Evolutionary conservation across 30 jellyfish, hydroid and myxozoan genomes (phyloP), one percentile per base, ranked within the genome.

Genomic region (Sanderia malayensis): DNA sequence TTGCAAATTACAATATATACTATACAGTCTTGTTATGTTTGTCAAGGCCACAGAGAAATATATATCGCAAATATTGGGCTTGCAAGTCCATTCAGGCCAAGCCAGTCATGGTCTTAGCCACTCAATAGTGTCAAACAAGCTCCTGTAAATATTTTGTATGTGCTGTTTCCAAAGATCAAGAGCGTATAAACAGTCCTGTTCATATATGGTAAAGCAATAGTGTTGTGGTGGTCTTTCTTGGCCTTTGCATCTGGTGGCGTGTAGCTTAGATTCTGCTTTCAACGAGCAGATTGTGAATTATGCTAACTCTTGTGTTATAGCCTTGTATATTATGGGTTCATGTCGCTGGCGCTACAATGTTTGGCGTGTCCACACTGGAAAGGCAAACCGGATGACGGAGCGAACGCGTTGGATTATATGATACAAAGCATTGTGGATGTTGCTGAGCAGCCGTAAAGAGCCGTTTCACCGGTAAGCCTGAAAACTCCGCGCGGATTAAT

Each of bases 81-180:
- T 45, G 69, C 57, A 19, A 26, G 44, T 10, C 81, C 63, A 78
- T 65, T 78, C 59, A 65, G 33, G 24, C 58, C 62, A 66, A 33
- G 82, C 80, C 66, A 61, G 75, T 4, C 21, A 31, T 31, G 67
- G 78, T 68, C 58, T 78, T 44, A 34, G 62, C 77, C 67, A 60
- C 94, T 82, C 94, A 60, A 82, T 70, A 65, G 74, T 31, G 80
- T 47, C 26, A 46, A 41, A 81, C 80, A 71, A 30, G 62, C 77
- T 63, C 86, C 61, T 23, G 94, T 62, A 71, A 82, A 82, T 82
- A 82, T 82, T 82, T 61, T 80, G 22, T 32, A 64, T 25, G 85
- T 53, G 77, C 68, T 82, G 74, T 71, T 69, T 58, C 86, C 71
- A 67, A 29, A 82, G 94, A 82, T 82, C 86, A 82, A 65, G 83